Evolutionary conservation across 2,797 vertebrate species (phyloP).

Genomic region (Poeciliopsis infans): DNA sequence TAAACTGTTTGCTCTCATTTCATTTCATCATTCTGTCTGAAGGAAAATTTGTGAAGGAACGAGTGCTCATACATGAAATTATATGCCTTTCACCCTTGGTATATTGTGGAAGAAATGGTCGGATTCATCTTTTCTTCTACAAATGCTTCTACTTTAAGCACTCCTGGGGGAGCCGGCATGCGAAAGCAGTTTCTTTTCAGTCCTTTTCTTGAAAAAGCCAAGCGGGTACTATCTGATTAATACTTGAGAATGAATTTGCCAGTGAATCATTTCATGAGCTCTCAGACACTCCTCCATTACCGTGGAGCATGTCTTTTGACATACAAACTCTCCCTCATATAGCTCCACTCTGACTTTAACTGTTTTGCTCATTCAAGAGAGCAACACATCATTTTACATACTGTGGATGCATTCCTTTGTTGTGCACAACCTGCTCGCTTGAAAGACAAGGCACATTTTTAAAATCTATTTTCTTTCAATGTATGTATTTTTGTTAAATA

Average conservation of each 20-base stretch:
- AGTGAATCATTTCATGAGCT: slow-evolving; percentile 68
- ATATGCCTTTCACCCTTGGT: slow-evolving; percentile 34
- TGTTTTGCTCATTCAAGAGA: slow-evolving; percentile 51
- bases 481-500: slow-evolving; percentile 56
- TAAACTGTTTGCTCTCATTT: slow-evolving; percentile 55
- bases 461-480: slow-evolving; percentile 67
- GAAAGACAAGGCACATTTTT: slow-evolving; percentile 71
- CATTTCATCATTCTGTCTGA: slow-evolving; percentile 67
- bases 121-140: slow-evolving; percentile 62
- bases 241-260: slow-evolving; percentile 64
- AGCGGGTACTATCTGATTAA: slow-evolving; percentile 66
- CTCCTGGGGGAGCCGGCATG: slow-evolving; percentile 58
- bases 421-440: slow-evolving; percentile 46
- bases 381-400: slow-evolving; percentile 62
- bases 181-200: slow-evolving; percentile 54
- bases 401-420: slow-evolving; percentile 47
- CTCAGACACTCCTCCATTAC: slow-evolving; percentile 69
- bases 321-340: slow-evolving; percentile 61
- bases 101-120: slow-evolving; percentile 49
- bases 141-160: slow-evolving; percentile 62
- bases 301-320: slow-evolving; percentile 71
- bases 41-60: slow-evolving; percentile 38
- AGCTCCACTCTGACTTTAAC: slow-evolving; percentile 51
- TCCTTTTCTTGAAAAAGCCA: slow-evolving; percentile 57
- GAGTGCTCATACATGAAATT: slow-evolving; percentile 42